Base-by-base conservation (phyloP, 2,888 invertebrate species). In the Mythimna loreyi region DNA sequence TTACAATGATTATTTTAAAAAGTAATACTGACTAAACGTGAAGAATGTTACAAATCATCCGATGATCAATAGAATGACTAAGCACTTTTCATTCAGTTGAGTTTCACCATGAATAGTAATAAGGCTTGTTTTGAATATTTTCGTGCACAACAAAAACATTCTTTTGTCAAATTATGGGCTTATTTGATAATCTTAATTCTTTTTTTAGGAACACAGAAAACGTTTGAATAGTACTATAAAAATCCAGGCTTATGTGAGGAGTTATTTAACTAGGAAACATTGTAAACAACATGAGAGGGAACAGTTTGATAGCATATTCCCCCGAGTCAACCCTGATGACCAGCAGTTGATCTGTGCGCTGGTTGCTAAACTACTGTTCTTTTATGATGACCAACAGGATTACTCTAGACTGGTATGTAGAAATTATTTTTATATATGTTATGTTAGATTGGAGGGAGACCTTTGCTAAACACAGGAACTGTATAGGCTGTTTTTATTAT, bases 241-340 rank as follows among this genome's bases (percentile, higher is more conserved):
- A 87, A 97, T 99, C 70, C 99, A 99, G 92, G 98, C 98, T 0
- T 97, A 97, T 91, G 97, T 97, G 9, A 96, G 98, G 72, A 98
- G 98, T 81, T 98, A 97, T 85, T 93, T 98, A 30, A 96, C 96
- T 47, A 96, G 98, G 36, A 97, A 97, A 89, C 96, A 96, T 50
- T 96, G 97, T 75, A 98, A 97, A 90, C 96, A 97, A 63, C 89
- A 94, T 68, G 97, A 98, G 86, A 96, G 98, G 61, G 92, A 94
- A 58, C 95, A 97, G 60, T 99, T 98, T 93, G 98, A 98, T 87
- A 93, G 93, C 36, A 94, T 96, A 55, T 96, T 96, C 72, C 94
- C 96, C 55, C 91, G 89, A 58, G 90, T 95, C 67, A 94, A 92
- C 75, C 90, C 91, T 60, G 93, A 96, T 56, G 90, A 97, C 67